Base-by-base conservation (phyloP, 2,888 invertebrate genomes). In the Nysson spinosus region DNA sequence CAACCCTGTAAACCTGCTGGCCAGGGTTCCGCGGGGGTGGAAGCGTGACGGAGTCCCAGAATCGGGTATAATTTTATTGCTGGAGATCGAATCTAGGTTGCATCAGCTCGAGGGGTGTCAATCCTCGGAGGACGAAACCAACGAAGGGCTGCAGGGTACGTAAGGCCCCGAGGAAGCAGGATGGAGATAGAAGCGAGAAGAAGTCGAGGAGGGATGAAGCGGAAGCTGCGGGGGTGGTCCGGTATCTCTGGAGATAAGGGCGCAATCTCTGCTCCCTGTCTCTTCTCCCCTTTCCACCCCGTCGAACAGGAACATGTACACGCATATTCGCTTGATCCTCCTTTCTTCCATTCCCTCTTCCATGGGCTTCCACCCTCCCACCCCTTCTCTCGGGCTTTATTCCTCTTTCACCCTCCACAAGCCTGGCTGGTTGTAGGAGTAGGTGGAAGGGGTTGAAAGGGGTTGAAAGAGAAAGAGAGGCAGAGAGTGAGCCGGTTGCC, bases 221-320 rank as follows among this genome's bases (percentile, higher is more conserved):
- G 64, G 72, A 81, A 81, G 77, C 73, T 61, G 72, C 68, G 70
- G 72, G 63, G 9, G 42, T 40, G 34, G 46, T 43, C 67, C 64
- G 82, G 84, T 86, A 81, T 84, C 85, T 73, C 75, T 70, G 83
- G 81, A 83, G 83, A 83, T 79, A 64, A 67, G 79, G 75, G 80
- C 69, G 32, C 50, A 24, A 52, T 60, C 58, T 47, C 24, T 28
- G 32, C 56, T 44, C 20, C 66, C 42, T 44, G 51, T 40, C 43
- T 58, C 32, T 46, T 20, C 34, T 20, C 43, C 58, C 52, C 34
- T 20, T 28, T 9, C 37, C 51, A 24, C 32, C 26, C 12, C n/a
- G 20, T 35, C 9, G 12, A 44, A n/a, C n/a, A n/a, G n/a, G n/a
- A n/a, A n/a, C n/a, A n/a, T n/a, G n/a, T n/a, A n/a, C n/a, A n/a